Base-by-base conservation (phyloP, 2,113 vertebrate genomes). In the Chaetura pelagica region DNA sequence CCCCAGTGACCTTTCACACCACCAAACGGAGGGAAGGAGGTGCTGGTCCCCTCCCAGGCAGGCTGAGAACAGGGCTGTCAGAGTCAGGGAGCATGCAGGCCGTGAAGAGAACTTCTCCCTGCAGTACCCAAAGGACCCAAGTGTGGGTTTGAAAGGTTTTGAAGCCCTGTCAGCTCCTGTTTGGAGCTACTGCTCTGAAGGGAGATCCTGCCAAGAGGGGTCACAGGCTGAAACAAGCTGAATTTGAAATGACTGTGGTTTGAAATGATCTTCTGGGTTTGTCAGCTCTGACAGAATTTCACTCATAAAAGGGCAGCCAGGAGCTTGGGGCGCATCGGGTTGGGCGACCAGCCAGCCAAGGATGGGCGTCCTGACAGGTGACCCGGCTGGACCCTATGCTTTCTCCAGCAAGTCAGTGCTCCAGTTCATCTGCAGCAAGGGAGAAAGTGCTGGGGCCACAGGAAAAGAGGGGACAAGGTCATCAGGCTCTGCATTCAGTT, bases 111-210 rank as follows among this genome's bases (percentile, higher is more conserved):
- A 87, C 46, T 54, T 55, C 67, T 88, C 21, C 82, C 48, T 0
- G 20, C 55, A 0, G 62, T 79, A 75, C 89, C 80, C 86, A n/a
- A 3, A 93, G 84, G 91, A 94, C 76, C 68, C 3, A 26, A 78
- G 91, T 15, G 71, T 72, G 35, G 57, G 87, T 94, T 96, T 91
- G 93, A 83, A 96, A 96, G 96, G 93, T 92, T 86, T 62, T 4
- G 3, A 38, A 88, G 80, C 72, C 42, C 93, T 96, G 94, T 95
- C 96, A 96, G 82, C 82, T 96, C 90, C 87, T 90, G 82, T 97
- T 94, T 86, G 82, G 91, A 90, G 29, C 79, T 90, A 91, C 72
- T 1, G 29, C 4, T 17, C 63, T 94, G 90, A 94, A 86, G 90
- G 82, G 38, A 74, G 51, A 64, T 83, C 81, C 67, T 90, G 85